Evolutionary conservation across 2,888 invertebrate species (phyloP).

Genomic region (Tortrix viridana): DNA sequence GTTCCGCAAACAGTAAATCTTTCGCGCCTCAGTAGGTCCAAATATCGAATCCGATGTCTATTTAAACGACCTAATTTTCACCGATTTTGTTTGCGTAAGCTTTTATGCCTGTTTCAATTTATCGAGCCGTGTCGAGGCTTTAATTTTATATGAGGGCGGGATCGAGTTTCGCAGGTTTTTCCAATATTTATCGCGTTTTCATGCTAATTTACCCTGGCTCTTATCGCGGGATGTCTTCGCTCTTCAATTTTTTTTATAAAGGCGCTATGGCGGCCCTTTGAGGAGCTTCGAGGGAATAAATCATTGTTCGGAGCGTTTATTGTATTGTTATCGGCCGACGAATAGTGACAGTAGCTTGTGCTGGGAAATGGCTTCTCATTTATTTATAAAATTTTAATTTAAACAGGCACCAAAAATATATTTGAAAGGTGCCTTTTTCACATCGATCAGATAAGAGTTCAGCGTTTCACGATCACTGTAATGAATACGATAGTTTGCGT

Average conservation of each 20-base stretch:
- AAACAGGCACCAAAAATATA: too few relatives aligned
- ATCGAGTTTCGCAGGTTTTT: constrained; percentile 36
- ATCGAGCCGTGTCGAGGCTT: constrained; percentile 35
- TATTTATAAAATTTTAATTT: too few relatives aligned
- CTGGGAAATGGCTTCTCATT: background rate
- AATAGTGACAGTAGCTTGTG: constrained; percentile 12
- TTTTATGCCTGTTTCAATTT: constrained; percentile 38
- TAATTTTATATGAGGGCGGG: constrained; percentile 45
- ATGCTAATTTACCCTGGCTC: constrained; percentile 34
- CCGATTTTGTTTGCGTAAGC: constrained; percentile 41
- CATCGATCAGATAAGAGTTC: too few relatives aligned
- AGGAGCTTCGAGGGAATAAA: constrained; percentile 26
- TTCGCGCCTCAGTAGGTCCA: constrained; percentile 28
- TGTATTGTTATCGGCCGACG: constrained; percentile 4
- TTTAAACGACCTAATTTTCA: constrained; percentile 38
- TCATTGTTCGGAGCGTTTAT: constrained; percentile 22
- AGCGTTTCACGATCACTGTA: too few relatives aligned
- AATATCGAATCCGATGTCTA: constrained; percentile 35
- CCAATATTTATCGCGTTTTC: constrained; percentile 37
- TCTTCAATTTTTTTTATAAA: constrained; percentile 32
- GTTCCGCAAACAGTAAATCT: constrained; percentile 12
- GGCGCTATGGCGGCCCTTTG: constrained; percentile 17
- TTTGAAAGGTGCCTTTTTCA: too few relatives aligned
- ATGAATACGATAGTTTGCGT: too few relatives aligned
- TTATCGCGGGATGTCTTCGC: constrained; percentile 35